Base-by-base conservation (phyloP, 92 coral and sea anemone species). In the Pocillopora grandis region DNA sequence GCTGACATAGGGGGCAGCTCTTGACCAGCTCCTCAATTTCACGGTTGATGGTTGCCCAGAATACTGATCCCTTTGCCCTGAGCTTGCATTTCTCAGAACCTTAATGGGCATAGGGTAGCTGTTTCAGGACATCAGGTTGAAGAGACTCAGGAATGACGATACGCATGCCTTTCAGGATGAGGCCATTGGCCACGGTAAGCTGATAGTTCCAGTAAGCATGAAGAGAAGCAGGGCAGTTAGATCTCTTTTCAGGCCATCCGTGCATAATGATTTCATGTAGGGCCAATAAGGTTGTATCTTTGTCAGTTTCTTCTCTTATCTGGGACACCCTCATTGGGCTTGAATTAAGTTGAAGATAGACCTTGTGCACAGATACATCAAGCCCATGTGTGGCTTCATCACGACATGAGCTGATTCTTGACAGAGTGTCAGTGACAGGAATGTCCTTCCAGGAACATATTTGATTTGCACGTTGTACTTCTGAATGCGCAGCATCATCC, bases 231-330 rank as follows among this genome's bases (percentile, higher is more conserved):
- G 89, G 89, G 66, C 92, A 91, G 17, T 90, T 88, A 36, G 93
- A 87, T 86, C 89, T 86, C 75, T 75, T 89, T 55, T 74, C 87
- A 57, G 90, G 90, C 90, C 90, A 90, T 69, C 93, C 91, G 6
- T 80, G 77, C 75, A 68, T 77, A 14, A 90, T 72, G 71, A 87
- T 27, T 76, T 79, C 83, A 21, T 65, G 67, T 59, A 87, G 77
- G 31, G 31, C 31, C 31, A 27, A 27, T 27, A 27, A 27, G 31
- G 31, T 27, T 27, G 31, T 27, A 27, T 27, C 31, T 27, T 27
- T 27, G 31, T 27, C 31, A 27, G 31, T 27, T 27, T 27, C 31
- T 27, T 27, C 31, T 27, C 31, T 27, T 27, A 27, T 27, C 31
- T 27, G 31, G 31, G 31, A 27, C 31, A 27, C 67, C 76, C 94